Conservation (phyloP, 2,113 vertebrate species). For the Anthoscopus minutus region DNA sequence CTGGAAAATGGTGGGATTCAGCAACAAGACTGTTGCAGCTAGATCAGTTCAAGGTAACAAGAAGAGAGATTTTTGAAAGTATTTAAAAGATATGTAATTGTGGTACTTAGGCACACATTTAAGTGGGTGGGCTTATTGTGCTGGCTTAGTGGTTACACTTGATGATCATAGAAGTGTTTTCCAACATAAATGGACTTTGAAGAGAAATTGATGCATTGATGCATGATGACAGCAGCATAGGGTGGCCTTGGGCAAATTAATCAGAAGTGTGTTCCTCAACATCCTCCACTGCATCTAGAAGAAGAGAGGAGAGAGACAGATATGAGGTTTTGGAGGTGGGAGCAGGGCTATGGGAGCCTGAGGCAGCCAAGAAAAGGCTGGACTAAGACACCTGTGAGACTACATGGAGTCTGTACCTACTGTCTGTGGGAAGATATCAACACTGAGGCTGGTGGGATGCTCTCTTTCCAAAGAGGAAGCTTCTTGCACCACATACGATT, state of each 20-base stretch:
- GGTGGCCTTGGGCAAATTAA: background rate
- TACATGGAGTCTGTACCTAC: accelerated
- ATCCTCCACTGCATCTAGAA: background rate
- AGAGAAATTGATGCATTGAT: background rate
- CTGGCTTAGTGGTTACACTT: background rate
- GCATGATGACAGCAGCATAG: background rate
- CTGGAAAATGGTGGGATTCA: background rate
- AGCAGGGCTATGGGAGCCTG: background rate
- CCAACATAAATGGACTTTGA: background rate
- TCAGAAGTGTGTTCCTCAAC: background rate
- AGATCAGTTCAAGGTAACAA: background rate
- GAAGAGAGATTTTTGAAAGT: background rate
- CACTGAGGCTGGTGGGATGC: accelerated
- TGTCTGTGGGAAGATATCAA: background rate
- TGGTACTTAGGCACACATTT: background rate
- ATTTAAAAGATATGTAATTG: background rate
- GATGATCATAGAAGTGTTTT: background rate
- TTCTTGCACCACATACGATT: background rate
- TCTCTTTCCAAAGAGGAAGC: slow-evolving; percentile 17
- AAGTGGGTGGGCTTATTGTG: background rate
- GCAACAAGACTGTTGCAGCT: background rate
- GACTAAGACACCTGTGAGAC: background rate
- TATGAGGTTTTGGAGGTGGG: background rate
- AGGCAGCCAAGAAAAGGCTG: background rate
- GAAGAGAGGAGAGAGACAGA: background rate